A percentile compares a stretch with the other conserved stretches of the same genome.
Evolutionary conservation across 2,797 vertebrate genomes (phyloP).

Genomic region (Microcaecilia unicolor): DNA sequence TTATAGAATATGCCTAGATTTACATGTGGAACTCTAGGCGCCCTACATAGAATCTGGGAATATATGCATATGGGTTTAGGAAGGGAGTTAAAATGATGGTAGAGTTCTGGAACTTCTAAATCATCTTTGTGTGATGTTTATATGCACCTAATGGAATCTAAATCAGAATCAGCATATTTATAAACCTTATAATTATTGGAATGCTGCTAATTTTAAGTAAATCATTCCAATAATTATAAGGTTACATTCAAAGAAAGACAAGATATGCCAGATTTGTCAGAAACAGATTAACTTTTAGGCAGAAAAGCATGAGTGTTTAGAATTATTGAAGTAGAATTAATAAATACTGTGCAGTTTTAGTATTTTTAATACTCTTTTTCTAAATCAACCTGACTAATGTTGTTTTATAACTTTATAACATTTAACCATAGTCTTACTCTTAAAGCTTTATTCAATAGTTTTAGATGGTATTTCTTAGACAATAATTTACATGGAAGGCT

Average conservation of each 20-base stretch:
- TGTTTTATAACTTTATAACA: too few species aligned
- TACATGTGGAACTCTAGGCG: too few species aligned
- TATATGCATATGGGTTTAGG: background rate
- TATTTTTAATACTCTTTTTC: too few species aligned
- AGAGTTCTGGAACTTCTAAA: background rate
- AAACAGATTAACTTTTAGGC: background rate
- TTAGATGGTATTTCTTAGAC: too few species aligned
- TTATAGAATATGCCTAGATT: too few species aligned
- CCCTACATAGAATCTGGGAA: too few species aligned
- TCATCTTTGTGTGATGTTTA: background rate
- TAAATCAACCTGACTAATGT: too few species aligned
- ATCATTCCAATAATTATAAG: background rate
- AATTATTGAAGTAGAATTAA: background rate
- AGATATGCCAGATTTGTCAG: background rate
- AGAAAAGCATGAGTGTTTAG: background rate
- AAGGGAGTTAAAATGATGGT: background rate
- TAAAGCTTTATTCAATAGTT: too few species aligned
- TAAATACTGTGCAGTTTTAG: too few species aligned
- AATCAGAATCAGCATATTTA: constrained; percentile 1
- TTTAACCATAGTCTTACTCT: too few species aligned
- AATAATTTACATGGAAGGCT: too few species aligned
- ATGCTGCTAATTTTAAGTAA: background rate
- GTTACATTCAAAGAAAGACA: background rate
- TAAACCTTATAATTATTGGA: background rate
- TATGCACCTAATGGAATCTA: constrained; percentile 1